Evolutionary conservation across 1,140 invertebrate species (phyloP), one percentile per base, ranked within the genome.

Genomic region (Monochamus saltuarius): DNA sequence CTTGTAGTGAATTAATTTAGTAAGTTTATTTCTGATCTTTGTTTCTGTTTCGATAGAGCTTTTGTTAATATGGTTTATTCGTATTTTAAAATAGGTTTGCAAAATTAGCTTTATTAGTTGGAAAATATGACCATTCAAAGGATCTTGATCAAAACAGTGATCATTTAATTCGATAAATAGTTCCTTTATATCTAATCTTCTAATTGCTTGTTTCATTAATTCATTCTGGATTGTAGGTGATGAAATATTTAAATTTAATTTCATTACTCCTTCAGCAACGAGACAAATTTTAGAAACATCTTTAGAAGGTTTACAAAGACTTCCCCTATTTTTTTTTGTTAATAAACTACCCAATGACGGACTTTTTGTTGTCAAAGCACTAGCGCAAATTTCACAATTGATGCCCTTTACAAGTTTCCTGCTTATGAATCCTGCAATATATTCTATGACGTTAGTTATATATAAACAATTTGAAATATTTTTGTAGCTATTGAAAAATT

Each of bases 391-490:
- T 29, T 29, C 22, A 29, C 22, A 29, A 6, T 29, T 29, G 6
- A 29, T 29, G 6, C 22, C 22, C 2, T 29, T 29, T 6, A 29
- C 6, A 29, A 29, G 22, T 29, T 29, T 29, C 6, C 6, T 29
- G 22, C 6, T 29, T 29, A 29, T 29, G 29, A 35, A 34, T 4
- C 42, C 9, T 4, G 54, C 54, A 19, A 56, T 45, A 45, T 56
- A 56, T 56, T 10, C 17, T 14, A 45, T 43, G 2, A 56, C 39
- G 22, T 56, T 56, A 7, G 45, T 40, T 11, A 45, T 35, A 42
- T 43, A 56, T 38, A 11, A 4, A 16, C 16, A 42, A n/a, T 14
- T n/a, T 40, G 19, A 13, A 16, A 13, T 6, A 19, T 36, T 38
- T 19, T 16, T 45, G 14, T 4, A 35, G n/a, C n/a, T 43, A 56